Base-by-base conservation (phyloP, 2,113 vertebrate species). In the Turdus rufiventris region DNA sequence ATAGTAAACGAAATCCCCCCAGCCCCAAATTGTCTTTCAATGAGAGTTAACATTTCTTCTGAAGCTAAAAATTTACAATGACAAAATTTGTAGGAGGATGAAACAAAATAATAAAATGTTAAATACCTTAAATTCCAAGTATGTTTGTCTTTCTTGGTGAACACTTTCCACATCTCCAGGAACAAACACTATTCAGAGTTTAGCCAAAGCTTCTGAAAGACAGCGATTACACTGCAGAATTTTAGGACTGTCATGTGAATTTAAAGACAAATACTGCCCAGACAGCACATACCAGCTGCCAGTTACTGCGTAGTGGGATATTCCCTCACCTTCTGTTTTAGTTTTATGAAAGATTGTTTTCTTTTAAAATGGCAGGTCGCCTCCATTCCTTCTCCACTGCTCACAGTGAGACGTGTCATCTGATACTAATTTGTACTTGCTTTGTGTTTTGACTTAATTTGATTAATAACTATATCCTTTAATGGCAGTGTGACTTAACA, bases 381-480 rank as follows among this genome's bases (percentile, higher is more conserved):
- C 60, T 84, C 90, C 82, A 93, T 93, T 63, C 75, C 88, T 67
- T 81, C 73, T 91, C 70, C 56, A 58, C 75, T 77, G 67, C 83
- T 96, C 66, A 33, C 67, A 90, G 53, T 65, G 48, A 91, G 81
- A 63, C 43, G 26, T 66, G 81, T 94, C 90, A 96, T 90, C 89
- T 76, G 84, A 96, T 95, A 70, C 79, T 89, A 89, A 95, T 97
- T 96, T 94, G 95, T 96, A 92, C 87, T 97, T 81, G 58, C 87
- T 96, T 94, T 77, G 76, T 96, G 83, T 76, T 70, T 92, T 96
- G 95, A 97, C 96, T 97, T 96, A 96, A 96, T 97, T 97, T 97
- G 96, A 97, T 97, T 97, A 96, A 97, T 96, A 97, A 96, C 87
- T 94, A 66, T 94, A 96, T 96, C 92, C 89, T 94, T 90, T 85